Conservation (phyloP, 1,140 invertebrate species). For the Lerema accius region DNA sequence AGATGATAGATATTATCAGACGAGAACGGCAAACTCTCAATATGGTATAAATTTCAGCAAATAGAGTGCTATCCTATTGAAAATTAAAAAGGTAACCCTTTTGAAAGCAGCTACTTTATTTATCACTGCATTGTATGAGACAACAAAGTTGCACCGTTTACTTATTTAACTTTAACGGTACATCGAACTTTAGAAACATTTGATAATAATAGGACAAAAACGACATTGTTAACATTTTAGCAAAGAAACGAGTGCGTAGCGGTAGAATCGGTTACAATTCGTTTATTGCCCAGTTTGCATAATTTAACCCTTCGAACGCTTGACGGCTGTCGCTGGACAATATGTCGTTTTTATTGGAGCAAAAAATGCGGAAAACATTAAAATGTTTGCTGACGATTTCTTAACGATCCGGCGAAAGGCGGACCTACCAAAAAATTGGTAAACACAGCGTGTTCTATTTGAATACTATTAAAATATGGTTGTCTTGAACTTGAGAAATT, state of each 20-base stretch:
- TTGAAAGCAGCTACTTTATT: not conserved
- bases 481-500: not conserved
- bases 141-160: not conserved
- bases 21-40: too few species aligned
- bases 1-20: too few species aligned
- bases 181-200: slow-evolving; percentile 1
- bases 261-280: slow-evolving; percentile 33
- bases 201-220: slow-evolving; percentile 11
- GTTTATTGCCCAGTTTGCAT: slow-evolving; percentile 71
- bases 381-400: slow-evolving; percentile 61
- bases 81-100: not conserved
- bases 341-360: slow-evolving; percentile 61
- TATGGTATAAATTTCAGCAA: not conserved
- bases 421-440: slow-evolving; percentile 41
- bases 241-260: slow-evolving; percentile 3
- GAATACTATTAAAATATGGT: slow-evolving; percentile 27
- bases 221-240: slow-evolving; percentile 28
- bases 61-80: too few species aligned
- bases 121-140: not conserved
- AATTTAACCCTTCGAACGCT: slow-evolving; percentile 70
- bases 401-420: slow-evolving; percentile 58
- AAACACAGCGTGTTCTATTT: slow-evolving; percentile 34
- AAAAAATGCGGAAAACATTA: slow-evolving; percentile 56
- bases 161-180: slow-evolving; percentile 17
- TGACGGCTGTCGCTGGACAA: slow-evolving; percentile 40